Percentiles rank a stretch among this genome's conserved stretches.
Conservation (phyloP, 2,797 vertebrate species). For the Synanceia verrucosa region DNA sequence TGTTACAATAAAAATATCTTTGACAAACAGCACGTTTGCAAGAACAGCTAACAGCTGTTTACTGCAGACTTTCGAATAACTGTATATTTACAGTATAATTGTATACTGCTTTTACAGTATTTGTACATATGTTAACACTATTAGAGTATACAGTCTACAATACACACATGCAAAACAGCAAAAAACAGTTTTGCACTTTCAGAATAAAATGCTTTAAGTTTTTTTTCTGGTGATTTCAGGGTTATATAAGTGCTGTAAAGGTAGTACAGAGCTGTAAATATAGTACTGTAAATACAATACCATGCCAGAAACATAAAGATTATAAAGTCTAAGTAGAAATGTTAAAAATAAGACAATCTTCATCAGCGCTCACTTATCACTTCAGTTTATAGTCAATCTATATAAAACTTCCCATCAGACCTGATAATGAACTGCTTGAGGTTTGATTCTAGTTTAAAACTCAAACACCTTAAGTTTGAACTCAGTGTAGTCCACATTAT, state of each 20-base stretch:
- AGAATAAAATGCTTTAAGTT: slow-evolving; percentile 9
- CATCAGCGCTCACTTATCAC: neutral
- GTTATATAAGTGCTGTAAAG: slow-evolving; percentile 12
- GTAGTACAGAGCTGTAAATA: neutral
- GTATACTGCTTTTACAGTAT: slow-evolving; percentile 10
- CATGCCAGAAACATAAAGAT: too few species aligned
- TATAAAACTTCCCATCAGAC: neutral
- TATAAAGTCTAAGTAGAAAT: too few species aligned
- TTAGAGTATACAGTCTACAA: slow-evolving; percentile 18
- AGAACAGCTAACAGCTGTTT: neutral
- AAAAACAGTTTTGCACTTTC: slow-evolving; percentile 20
- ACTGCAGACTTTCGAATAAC: neutral
- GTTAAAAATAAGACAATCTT: neutral
- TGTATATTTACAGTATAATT: slow-evolving; percentile 9
- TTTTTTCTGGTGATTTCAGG: neutral
- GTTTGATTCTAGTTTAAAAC: neutral
- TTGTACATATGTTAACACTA: slow-evolving; percentile 20
- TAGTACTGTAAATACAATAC: neutral
- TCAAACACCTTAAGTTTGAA: neutral
- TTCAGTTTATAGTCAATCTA: neutral
- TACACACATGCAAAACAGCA: slow-evolving; percentile 45
- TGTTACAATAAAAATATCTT: neutral
- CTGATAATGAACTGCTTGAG: neutral
- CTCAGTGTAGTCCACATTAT: neutral
- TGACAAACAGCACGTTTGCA: neutral